Evolutionary conservation across 2,888 invertebrate species (phyloP).

Genomic region (Melanostoma scalare): DNA sequence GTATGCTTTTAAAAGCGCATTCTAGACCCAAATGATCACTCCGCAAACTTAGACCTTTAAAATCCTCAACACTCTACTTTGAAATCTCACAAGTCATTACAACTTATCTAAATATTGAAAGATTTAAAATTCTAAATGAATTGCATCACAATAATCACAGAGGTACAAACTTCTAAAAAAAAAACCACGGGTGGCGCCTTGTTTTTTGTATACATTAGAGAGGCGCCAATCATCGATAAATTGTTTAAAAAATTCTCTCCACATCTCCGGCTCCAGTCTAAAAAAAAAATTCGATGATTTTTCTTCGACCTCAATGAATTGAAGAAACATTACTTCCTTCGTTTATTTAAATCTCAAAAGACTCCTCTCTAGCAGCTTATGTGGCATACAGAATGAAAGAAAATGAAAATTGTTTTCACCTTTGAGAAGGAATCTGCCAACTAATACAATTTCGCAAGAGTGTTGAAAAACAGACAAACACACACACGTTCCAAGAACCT

Average conservation of each 20-base stretch:
- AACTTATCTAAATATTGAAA: slow-evolving; percentile 14
- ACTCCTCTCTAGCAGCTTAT: background rate
- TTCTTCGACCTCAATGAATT: slow-evolving; percentile 29
- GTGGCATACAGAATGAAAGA: too few relatives aligned
- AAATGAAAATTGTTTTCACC: slow-evolving; percentile 30
- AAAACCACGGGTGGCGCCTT: slow-evolving; percentile 28
- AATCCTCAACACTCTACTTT: too few relatives aligned
- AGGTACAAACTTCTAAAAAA: background rate
- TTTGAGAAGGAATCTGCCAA: slow-evolving; percentile 12
- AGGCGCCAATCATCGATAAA: slow-evolving; percentile 48
- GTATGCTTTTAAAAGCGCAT: too few relatives aligned
- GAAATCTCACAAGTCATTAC: background rate
- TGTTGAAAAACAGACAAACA: background rate
- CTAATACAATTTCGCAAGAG: background rate
- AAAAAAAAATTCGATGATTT: background rate
- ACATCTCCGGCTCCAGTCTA: slow-evolving; percentile 14
- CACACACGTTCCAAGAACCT: slow-evolving; percentile 10
- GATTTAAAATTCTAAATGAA: slow-evolving; percentile 1
- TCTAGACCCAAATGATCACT: too few relatives aligned
- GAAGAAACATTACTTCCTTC: slow-evolving; percentile 19
- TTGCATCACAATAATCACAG: slow-evolving; percentile 21
- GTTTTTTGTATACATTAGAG: slow-evolving; percentile 14
- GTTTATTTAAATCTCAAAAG: slow-evolving; percentile 23
- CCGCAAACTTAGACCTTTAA: too few relatives aligned
- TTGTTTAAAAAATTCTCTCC: slow-evolving; percentile 34